These are phyloP conservation scores for Caenorhabditis auriculariae DNA, from an alignment of 2,888 invertebrate species.

Conservation along the genomic window DNA sequence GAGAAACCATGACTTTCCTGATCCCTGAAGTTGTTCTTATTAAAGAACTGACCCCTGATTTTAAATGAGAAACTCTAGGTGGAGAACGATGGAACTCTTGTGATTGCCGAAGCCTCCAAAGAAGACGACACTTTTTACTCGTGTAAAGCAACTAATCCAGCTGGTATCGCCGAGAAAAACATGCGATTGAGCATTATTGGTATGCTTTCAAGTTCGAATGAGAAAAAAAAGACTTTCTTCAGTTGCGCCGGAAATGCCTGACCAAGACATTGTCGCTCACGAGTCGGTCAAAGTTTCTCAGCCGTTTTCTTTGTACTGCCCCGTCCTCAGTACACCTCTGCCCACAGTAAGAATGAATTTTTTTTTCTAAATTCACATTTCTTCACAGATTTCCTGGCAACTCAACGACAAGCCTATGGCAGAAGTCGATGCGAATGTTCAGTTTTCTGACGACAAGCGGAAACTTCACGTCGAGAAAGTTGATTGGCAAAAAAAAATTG, in stretches of 20 bases:
- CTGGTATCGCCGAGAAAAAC: conserved; percentile 69
- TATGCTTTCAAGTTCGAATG: conserved; percentile 22
- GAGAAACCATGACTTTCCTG: neutral
- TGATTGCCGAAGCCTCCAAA: conserved; percentile 39
- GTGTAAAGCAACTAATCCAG: conserved; percentile 71
- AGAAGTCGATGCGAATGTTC: conserved; percentile 34
- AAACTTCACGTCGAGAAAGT: conserved; percentile 47
- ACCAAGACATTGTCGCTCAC: conserved; percentile 38
- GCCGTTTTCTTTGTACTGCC: conserved; percentile 59
- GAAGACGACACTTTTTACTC: conserved; percentile 69
- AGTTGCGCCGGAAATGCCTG: conserved; percentile 57
- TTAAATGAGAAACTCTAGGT: neutral
- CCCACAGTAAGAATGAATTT: conserved; percentile 38
- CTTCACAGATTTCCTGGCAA: conserved; percentile 55
- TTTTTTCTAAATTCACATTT: neutral
- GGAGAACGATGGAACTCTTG: conserved; percentile 43
- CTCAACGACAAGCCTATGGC: conserved; percentile 50
- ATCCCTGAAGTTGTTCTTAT: no score
- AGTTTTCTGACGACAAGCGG: conserved; percentile 57
- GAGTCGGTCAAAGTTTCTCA: conserved; percentile 45
- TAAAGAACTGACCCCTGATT: no score
- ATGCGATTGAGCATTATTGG: conserved; percentile 70
- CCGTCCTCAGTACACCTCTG: conserved; percentile 57
- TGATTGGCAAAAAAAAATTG: neutral
- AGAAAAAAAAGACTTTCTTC: conserved; percentile 1